Percentiles rank a stretch among this genome's conserved stretches.
These are phyloP conservation scores for Agrochola macilenta DNA, from an alignment of 2,888 invertebrate genomes.

Conservation along the genomic window DNA sequence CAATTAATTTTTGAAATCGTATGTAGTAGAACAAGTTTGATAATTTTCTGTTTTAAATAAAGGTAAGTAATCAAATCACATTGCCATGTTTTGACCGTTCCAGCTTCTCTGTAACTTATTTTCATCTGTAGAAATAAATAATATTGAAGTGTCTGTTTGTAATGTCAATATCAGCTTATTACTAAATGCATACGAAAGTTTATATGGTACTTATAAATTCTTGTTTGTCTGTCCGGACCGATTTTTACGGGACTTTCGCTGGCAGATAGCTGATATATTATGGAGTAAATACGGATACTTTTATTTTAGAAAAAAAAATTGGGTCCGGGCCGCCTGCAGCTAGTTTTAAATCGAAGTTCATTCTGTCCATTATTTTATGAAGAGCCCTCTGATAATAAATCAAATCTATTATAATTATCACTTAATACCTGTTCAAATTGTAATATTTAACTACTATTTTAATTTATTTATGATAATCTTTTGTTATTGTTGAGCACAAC, in stretches of 20 bases:
- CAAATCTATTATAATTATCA: neutral
- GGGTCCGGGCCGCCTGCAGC: no score
- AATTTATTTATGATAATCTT: neutral
- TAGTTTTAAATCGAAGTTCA: neutral
- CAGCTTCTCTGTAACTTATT: neutral
- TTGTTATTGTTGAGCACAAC: neutral
- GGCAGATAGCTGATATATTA: no score
- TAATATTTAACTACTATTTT: neutral
- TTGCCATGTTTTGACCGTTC: neutral
- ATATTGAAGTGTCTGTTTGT: no score
- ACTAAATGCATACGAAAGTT: no score
- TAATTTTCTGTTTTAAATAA: neutral
- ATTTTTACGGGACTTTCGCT: no score
- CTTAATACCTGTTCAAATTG: slow-evolving; percentile 8
- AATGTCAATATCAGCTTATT: no score
- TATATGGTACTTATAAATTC: no score
- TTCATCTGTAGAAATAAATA: no score
- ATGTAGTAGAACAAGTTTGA: neutral
- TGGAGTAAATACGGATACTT: no score
- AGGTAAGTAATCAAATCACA: neutral
- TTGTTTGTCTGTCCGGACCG: no score
- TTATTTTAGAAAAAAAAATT: no score
- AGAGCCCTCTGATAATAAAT: neutral
- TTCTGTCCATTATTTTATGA: neutral
- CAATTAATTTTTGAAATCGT: neutral